Conservation (phyloP, 2,797 vertebrate genomes). For the Galagoides demidoff region DNA sequence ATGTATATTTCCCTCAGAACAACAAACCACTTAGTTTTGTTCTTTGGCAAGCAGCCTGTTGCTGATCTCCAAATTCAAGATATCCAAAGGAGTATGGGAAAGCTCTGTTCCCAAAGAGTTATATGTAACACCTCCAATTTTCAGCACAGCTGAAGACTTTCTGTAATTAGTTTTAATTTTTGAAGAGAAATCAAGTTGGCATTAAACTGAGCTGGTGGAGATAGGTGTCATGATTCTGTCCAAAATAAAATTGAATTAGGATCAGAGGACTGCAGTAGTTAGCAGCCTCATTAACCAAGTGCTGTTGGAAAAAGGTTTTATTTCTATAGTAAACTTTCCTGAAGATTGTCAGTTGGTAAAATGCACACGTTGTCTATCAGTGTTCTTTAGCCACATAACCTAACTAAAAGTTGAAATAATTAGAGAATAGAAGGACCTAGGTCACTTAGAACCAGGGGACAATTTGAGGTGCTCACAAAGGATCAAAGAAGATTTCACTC, state of each 20-base stretch:
- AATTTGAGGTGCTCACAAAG: not conserved
- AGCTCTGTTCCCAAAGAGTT: not conserved
- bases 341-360: slow-evolving; percentile 46
- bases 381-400: slow-evolving; percentile 45
- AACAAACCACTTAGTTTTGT: slow-evolving; percentile 6
- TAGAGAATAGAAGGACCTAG: not conserved
- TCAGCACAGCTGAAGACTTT: slow-evolving; percentile 60
- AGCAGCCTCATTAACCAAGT: slow-evolving; percentile 26
- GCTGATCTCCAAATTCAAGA: slow-evolving; percentile 38
- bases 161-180: slow-evolving; percentile 74
- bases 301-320: slow-evolving; percentile 53
- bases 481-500: not conserved
- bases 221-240: slow-evolving; percentile 55
- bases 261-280: slow-evolving; percentile 19
- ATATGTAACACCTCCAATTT: slow-evolving; percentile 25
- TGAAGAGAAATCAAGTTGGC: slow-evolving; percentile 80
- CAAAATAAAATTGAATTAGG: slow-evolving; percentile 72
- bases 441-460: not conserved
- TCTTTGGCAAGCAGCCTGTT: slow-evolving; percentile 12
- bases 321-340: not conserved
- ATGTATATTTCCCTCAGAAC: slow-evolving; percentile 61
- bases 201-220: slow-evolving; percentile 72
- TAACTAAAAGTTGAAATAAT: not conserved
- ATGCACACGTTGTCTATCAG: slow-evolving; percentile 43
- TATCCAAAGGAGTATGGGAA: not conserved